Evolutionary conservation across 2,888 invertebrate species (phyloP), one percentile per base, ranked within the genome.

Genomic region (Podabrus alpinus): DNA sequence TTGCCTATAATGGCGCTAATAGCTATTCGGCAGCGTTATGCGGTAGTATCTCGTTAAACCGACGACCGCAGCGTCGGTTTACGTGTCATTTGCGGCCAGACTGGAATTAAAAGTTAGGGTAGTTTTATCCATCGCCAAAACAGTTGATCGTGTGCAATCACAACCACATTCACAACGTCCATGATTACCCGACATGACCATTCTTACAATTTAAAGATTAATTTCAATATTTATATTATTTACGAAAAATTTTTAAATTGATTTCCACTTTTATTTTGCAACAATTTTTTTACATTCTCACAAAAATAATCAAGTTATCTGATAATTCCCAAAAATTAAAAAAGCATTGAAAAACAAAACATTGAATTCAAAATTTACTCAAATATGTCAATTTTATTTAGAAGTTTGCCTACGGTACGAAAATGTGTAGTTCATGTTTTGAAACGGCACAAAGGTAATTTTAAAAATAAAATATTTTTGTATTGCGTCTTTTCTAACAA

Each of bases 11-110:
- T 85, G 84, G 86, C 81, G 84, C 85, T 86, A 86, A 86, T 86
- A 84, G 85, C 85, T 80, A 84, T 86, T 85, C 83, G 80, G 83
- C 81, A 84, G 85, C 85, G 85, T 86, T 86, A 86, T 86, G 85
- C 83, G 86, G 85, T 85, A 84, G 84, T 86, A 85, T 86, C 86
- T 85, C 86, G 86, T 86, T 86, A 85, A 86, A 86, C 85, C 86
- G 84, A 84, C 85, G 82, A 84, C 86, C 85, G 80, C 85, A 84
- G 81, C 79, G 78, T 81, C 84, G 83, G 85, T 86, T 86, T 86
- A 85, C 86, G 86, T 86, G 86, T 85, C 86, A 84, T 86, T 86
- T 86, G 86, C 81, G 86, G 85, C 85, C 82, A 81, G 83, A 82
- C 80, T 80, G 85, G 86, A 86, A 86, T 86, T 86, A 86, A 86